Evolutionary conservation across 2,113 vertebrate species (phyloP), one percentile per base, ranked within the genome.

Genomic region (Redunca redunca): DNA sequence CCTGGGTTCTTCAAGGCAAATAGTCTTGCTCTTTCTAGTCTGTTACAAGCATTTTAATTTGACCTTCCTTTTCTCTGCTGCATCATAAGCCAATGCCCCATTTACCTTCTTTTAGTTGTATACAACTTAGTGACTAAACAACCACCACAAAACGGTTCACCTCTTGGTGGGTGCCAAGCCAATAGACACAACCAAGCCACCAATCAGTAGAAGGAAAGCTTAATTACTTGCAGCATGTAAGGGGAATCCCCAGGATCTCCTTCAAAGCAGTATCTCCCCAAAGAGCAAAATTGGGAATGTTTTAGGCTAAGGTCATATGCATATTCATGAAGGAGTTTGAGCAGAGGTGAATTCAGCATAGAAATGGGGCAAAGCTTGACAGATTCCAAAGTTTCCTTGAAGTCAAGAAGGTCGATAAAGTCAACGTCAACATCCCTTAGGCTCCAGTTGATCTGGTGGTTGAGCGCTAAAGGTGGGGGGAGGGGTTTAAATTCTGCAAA

Each of bases 391-490:
- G 19, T 53, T 83, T 53, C 21, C 19, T 36, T 83, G 80, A 83
- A 83, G 81, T 53, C 33, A 53, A 7, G 12, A 83, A n/a, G 50
- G 50, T 53, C 6, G 1, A n/a, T 53, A 83, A 25, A 53, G 33
- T 83, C 81, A 83, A 8, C 33, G 9, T 83, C 17, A 82, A n/a
- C 50, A 53, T 53, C 16, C 6, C 10, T 53, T 53, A 36, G 50
- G 11, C 33, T 83, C 81, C 81, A 53, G 81, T 1, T 83, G 50
- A 36, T 83, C 33, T 15, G 50, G 33, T 25, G 3, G 81, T 53
- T 36, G 19, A 55, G 81, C 0, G 0, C 12, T 83, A 23, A 14
- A 53, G 50, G 50, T 40, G 10, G 2, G 5, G 19, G n/a, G 19
- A 23, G 33, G 19, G 21, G 11, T 36, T 83, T 36, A 15, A 53